These are phyloP conservation scores for Trypoxylus dichotomus DNA, from an alignment of 1,140 invertebrate species.

Conservation along the genomic window DNA sequence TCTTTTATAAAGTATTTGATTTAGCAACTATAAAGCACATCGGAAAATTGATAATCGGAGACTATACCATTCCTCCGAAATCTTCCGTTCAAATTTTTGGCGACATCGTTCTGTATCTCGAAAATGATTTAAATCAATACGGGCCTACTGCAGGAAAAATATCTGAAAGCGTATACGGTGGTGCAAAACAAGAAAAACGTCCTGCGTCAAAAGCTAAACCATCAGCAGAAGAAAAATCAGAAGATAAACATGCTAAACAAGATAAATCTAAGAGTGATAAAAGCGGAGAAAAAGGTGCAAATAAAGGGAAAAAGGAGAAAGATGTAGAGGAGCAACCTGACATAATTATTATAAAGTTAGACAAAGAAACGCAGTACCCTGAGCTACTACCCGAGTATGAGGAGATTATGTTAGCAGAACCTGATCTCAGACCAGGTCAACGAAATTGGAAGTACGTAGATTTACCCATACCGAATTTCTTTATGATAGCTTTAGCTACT, in stretches of 20 bases:
- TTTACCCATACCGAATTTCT: constrained; percentile 50
- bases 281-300: constrained; percentile 26
- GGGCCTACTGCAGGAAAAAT: constrained; percentile 3
- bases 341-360: constrained; percentile 37
- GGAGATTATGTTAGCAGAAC: constrained; percentile 5
- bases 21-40: constrained; percentile 57
- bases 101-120: constrained; percentile 50
- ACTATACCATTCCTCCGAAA: constrained; percentile 54
- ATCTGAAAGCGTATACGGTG: constrained; percentile 35
- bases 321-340: neutral
- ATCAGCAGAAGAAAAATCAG: neutral
- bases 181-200: constrained; percentile 34
- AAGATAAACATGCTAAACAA: constrained; percentile 32
- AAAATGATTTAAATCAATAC: constrained; percentile 32
- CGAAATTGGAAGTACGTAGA: constrained; percentile 58
- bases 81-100: constrained; percentile 57
- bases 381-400: constrained; percentile 36
- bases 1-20: constrained; percentile 61
- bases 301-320: constrained; percentile 35
- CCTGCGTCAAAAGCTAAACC: constrained; percentile 23
- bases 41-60: constrained; percentile 60
- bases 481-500: constrained; percentile 54
- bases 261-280: constrained; percentile 36
- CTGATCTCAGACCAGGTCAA: constrained; percentile 54
- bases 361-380: constrained; percentile 45